Percentiles rank a stretch among this genome's conserved stretches.
Conservation (phyloP, 2,113 vertebrate genomes). For the Marmota monax region DNA sequence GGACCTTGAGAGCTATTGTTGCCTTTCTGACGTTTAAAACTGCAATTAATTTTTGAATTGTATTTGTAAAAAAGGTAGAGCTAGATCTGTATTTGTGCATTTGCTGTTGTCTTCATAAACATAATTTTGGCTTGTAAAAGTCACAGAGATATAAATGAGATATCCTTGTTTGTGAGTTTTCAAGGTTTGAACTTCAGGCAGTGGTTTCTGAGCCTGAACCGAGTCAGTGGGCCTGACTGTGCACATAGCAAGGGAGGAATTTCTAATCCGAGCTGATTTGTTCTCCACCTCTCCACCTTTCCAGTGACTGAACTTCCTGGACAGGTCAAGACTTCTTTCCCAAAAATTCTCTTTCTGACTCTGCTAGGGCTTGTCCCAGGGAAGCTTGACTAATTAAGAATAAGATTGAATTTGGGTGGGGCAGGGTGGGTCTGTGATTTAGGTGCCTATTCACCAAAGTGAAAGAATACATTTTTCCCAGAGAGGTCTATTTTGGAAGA, state of each 20-base stretch:
- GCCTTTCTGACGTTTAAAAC: neutral
- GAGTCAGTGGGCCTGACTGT: neutral
- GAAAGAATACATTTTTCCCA: neutral
- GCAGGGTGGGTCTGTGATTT: neutral
- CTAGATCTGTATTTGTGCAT: neutral
- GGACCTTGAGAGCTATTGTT: neutral
- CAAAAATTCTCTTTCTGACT: conserved; percentile 10
- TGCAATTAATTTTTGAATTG: neutral
- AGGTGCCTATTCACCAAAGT: neutral
- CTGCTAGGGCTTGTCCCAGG: neutral
- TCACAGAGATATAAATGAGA: neutral
- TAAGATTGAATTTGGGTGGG: neutral
- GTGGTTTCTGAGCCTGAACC: neutral
- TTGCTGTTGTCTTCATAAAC: neutral
- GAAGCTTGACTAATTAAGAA: neutral
- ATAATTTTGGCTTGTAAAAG: neutral
- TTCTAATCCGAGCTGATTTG: conserved; percentile 4
- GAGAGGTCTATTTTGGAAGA: neutral
- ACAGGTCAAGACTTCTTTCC: conserved; percentile 19
- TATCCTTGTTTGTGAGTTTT: neutral
- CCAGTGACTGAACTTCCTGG: neutral
- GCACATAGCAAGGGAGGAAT: neutral
- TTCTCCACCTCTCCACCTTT: neutral
- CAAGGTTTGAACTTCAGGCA: neutral
- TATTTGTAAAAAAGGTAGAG: neutral